phyloP scores from a whole-genome alignment of 2,113 vertebrate species.

The Peromyscus leucopus region DNA sequence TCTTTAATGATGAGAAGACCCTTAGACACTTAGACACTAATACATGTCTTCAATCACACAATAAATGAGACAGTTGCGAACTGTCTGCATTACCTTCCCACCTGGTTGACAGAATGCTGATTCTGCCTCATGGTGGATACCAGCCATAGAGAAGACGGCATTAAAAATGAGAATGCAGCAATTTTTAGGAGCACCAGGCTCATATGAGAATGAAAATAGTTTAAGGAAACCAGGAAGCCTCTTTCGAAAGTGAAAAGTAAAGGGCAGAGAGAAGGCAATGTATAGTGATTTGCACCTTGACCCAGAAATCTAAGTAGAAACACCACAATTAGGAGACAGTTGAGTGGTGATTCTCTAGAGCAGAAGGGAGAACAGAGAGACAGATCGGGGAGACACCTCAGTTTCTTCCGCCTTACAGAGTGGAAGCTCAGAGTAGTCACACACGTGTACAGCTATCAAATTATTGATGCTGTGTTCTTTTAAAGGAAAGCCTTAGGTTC shows the following conservation, averaged over 20 bases:
- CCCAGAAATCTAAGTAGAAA: constrained; percentile 38
- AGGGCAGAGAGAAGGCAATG: constrained; percentile 39
- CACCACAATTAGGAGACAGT: background rate
- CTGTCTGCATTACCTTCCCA: background rate
- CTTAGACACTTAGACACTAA: constrained; percentile 28
- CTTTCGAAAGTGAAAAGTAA: background rate
- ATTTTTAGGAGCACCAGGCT: constrained; percentile 15
- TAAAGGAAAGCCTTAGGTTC: background rate
- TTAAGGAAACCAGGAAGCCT: constrained; percentile 57
- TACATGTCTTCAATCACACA: background rate
- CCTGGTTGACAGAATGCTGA: background rate
- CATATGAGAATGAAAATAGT: constrained; percentile 30
- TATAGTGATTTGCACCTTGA: constrained; percentile 55
- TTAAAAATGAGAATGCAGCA: background rate
- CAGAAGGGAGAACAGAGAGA: background rate
- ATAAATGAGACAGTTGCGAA: constrained; percentile 70
- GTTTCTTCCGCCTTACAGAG: background rate
- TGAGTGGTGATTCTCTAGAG: background rate
- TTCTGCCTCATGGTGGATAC: constrained; percentile 11
- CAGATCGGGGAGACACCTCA: background rate
- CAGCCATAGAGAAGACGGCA: constrained; percentile 62
- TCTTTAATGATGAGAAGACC: constrained; percentile 51
- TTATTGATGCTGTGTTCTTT: background rate
- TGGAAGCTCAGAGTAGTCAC: background rate
- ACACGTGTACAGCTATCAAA: background rate